phyloP scores from a whole-genome alignment of 92 coral and sea anemone species.

The Porites divaricata region DNA sequence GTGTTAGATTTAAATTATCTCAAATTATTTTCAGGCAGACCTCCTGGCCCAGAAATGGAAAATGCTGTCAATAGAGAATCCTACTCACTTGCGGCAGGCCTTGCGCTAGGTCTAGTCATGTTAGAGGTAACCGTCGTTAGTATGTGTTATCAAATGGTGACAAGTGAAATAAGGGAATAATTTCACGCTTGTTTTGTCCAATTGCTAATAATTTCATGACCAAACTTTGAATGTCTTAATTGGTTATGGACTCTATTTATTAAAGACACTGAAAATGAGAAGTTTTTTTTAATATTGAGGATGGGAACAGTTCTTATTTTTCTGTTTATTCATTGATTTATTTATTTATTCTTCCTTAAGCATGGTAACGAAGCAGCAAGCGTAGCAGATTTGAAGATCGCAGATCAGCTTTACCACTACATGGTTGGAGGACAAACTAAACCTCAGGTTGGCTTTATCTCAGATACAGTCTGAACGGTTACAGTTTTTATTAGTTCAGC shows the following conservation, averaged over 20 bases:
- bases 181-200: too few relatives aligned
- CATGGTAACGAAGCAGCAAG: constrained; percentile 91
- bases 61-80: constrained; percentile 94
- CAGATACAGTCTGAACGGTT: too few relatives aligned
- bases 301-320: neutral
- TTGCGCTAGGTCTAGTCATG: constrained; percentile 92
- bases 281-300: too few relatives aligned
- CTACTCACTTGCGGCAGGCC: constrained; percentile 92
- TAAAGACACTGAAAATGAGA: too few relatives aligned
- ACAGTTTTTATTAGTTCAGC: too few relatives aligned
- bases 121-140: constrained; percentile 64
- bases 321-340: too few relatives aligned
- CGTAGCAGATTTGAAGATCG: constrained; percentile 90
- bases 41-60: constrained; percentile 99
- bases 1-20: neutral
- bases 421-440: constrained; percentile 98
- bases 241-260: too few relatives aligned
- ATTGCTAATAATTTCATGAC: too few relatives aligned
- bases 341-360: constrained; percentile 27
- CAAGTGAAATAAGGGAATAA: too few relatives aligned
- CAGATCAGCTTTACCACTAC: constrained; percentile 94
- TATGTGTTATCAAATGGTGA: too few relatives aligned
- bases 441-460: constrained; percentile 77
- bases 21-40: constrained; percentile 68
- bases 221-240: too few relatives aligned